These are phyloP conservation scores for Phragmatobia fuliginosa DNA, from an alignment of 2,888 invertebrate genomes.

Conservation along the genomic window DNA sequence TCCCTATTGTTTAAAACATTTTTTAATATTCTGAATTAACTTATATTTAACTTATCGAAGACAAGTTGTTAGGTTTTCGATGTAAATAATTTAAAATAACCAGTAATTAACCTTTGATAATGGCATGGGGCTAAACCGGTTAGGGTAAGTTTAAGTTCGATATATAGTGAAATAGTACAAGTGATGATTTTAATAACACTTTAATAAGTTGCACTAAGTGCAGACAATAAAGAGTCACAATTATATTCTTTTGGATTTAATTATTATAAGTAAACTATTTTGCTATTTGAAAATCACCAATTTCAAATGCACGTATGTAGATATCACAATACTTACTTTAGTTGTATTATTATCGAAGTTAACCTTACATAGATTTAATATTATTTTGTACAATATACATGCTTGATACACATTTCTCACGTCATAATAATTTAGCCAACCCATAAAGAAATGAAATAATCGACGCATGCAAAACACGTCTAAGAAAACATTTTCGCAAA, in stretches of 20 bases:
- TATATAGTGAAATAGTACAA: too few species aligned
- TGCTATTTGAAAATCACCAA: neutral
- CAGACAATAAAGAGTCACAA: too few species aligned
- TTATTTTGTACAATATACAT: neutral
- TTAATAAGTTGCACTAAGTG: too few species aligned
- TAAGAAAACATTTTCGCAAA: constrained; percentile 71
- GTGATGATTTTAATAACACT: too few species aligned
- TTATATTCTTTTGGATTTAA: neutral
- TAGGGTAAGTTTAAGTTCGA: too few species aligned
- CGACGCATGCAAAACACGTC: constrained; percentile 68
- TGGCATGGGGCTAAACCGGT: too few species aligned
- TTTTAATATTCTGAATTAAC: too few species aligned
- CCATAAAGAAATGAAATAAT: constrained; percentile 54
- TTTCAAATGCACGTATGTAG: too few species aligned
- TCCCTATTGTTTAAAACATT: neutral
- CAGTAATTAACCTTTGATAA: too few species aligned
- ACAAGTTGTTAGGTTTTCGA: too few species aligned
- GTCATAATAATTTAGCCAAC: constrained; percentile 19
- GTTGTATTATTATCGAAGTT: neutral
- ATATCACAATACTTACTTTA: neutral
- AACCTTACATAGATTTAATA: neutral
- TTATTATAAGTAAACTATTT: neutral
- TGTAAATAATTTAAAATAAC: too few species aligned
- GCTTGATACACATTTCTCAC: constrained; percentile 17
- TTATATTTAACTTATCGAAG: too few species aligned